Percentiles rank a stretch among this genome's conserved stretches.
These are phyloP conservation scores for Drosophila sulfurigaster DNA, from an alignment of 1,140 invertebrate species.

Conservation along the genomic window DNA sequence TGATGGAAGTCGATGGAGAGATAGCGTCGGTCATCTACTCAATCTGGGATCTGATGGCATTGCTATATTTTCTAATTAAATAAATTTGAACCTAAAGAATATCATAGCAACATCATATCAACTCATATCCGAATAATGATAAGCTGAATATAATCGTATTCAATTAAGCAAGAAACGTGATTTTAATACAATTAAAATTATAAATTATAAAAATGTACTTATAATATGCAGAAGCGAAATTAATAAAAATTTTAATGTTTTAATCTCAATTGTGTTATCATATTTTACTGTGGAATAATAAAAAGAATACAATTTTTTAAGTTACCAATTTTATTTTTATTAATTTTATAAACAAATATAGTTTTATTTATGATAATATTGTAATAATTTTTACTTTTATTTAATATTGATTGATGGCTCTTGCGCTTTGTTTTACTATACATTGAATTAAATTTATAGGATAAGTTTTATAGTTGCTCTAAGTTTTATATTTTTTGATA, in stretches of 20 bases:
- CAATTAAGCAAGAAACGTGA: constrained; percentile 59
- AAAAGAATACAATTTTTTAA: no score
- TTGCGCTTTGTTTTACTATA: no score
- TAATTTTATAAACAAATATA: no score
- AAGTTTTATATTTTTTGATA: no score
- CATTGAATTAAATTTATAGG: no score
- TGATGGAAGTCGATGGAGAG: background rate
- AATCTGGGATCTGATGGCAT: constrained; percentile 4
- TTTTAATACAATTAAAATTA: constrained; percentile 50
- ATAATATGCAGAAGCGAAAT: background rate
- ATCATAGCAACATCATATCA: constrained; percentile 84
- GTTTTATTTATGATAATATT: no score
- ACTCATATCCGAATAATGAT: constrained; percentile 73
- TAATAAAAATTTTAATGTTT: constrained; percentile 5
- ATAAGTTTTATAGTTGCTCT: no score
- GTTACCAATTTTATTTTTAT: no score
- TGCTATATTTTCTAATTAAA: constrained; percentile 16
- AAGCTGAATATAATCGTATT: constrained; percentile 43
- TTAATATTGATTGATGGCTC: no score
- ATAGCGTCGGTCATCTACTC: background rate
- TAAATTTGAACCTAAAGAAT: constrained; percentile 76
- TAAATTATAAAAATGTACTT: constrained; percentile 3
- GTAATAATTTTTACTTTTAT: no score
- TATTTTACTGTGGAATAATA: no score
- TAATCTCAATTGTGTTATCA: background rate